Evolutionary conservation across 2,888 invertebrate species (phyloP).

Genomic region (Lycaena phlaeas): DNA sequence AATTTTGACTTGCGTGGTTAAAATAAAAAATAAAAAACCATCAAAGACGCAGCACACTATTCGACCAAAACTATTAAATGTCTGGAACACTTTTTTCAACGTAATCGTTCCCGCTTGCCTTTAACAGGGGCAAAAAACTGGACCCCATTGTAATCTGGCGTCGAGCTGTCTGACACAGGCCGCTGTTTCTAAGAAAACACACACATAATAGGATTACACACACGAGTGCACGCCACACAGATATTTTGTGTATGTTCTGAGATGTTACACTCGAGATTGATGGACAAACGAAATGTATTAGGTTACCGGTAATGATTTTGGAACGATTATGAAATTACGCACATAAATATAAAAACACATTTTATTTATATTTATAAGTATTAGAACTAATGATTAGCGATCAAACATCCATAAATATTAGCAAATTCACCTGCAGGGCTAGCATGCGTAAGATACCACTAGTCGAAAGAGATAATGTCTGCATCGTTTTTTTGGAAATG

Average conservation of each 20-base stretch:
- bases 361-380: too few relatives aligned
- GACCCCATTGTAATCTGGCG: slow-evolving; percentile 58
- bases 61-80: slow-evolving; percentile 44
- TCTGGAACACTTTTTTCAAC: slow-evolving; percentile 51
- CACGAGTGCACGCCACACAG: background rate
- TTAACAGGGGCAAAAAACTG: slow-evolving; percentile 47
- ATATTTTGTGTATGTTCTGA: background rate
- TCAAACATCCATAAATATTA: too few relatives aligned
- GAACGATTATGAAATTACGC: too few relatives aligned
- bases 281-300: too few relatives aligned
- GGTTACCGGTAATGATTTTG: too few relatives aligned
- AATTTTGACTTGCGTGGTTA: background rate
- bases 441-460: too few relatives aligned
- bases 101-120: slow-evolving; percentile 42
- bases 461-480: too few relatives aligned
- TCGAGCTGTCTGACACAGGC: slow-evolving; percentile 60
- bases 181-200: slow-evolving; percentile 52
- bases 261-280: too few relatives aligned
- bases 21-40: slow-evolving; percentile 33
- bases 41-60: slow-evolving; percentile 42
- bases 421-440: too few relatives aligned
- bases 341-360: too few relatives aligned
- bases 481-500: too few relatives aligned
- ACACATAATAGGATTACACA: slow-evolving; percentile 9
- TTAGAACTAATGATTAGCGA: too few relatives aligned